Percentiles rank a stretch among this genome's conserved stretches.
Evolutionary conservation across 2,113 vertebrate species (phyloP).

Genomic region (Capreolus pygargus): DNA sequence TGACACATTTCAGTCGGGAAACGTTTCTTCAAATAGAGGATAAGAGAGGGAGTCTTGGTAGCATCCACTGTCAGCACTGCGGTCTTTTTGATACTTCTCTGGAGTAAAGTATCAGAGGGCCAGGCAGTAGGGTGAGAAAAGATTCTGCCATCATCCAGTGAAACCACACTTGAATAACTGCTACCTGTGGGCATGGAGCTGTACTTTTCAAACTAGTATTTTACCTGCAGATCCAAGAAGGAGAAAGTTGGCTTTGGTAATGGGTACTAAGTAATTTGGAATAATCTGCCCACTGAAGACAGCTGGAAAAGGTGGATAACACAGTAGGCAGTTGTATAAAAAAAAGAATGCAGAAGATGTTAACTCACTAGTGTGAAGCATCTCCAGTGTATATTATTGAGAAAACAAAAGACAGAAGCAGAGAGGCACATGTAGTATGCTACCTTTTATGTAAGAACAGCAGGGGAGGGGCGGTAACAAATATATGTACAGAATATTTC

Average conservation of each 20-base stretch:
- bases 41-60: neutral
- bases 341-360: neutral
- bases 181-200: neutral
- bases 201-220: neutral
- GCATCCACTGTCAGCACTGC: no score
- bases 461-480: neutral
- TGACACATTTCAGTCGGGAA: neutral
- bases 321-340: neutral
- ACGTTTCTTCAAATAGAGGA: neutral
- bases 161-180: neutral
- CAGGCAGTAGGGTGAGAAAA: neutral
- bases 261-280: neutral
- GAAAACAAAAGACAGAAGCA: neutral
- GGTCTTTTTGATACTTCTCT: neutral
- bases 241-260: neutral
- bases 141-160: neutral
- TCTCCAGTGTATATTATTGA: neutral
- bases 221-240: neutral
- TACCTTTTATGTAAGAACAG: neutral
- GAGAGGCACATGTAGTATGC: neutral
- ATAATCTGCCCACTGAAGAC: neutral
- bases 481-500: neutral
- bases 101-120: neutral
- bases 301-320: neutral
- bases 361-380: neutral